Base-by-base conservation (phyloP, 2,113 vertebrate genomes). In the Ophthalmotilapia sp. region DNA sequence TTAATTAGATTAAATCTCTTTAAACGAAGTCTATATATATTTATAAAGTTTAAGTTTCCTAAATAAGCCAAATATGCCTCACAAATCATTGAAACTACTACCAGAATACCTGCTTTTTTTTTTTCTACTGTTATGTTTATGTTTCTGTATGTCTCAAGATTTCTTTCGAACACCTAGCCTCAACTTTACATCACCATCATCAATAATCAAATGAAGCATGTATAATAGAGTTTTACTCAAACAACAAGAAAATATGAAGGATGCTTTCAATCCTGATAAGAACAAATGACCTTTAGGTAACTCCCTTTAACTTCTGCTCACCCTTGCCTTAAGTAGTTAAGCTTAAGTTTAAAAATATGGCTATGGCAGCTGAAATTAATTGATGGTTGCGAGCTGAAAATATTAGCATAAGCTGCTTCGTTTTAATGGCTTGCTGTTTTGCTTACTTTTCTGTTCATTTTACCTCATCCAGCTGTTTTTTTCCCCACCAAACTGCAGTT, bases 401-500 rank as follows among this genome's bases (percentile, higher is more conserved):
- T 11, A 75, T 45, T 47, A 47, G 68, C 23, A 47, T 17, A 29
- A 75, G 23, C 40, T 29, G 23, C 42, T 75, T 75, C 2, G 0
- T 73, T 73, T 73, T 73, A 73, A 26, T 10, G 21, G 68, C 21
- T 70, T 42, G 0, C 62, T 70, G 62, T 70, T 40, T 68, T 6
- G 0, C 15, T 23, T 40, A 40, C n/a, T 9, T 9, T 14, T 70
- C 36, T 70, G 62, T 70, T 70, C 21, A 15, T 23, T 70, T 45
- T 0, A 1, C 40, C 40, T 73, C 23, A 73, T 17, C 38, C 21
- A 73, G 21, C 38, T 42, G 38, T 9, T 33, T 33, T 17, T 31
- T 42, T 45, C 0, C 0, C 10, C 38, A 9, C 1, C 38, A 26
- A 15, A 73, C 38, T 42, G 38, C 38, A 70, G 38, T 70, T 70